These are phyloP conservation scores for Enteromius afrohamiltoni DNA, from an alignment of 2,797 vertebrate species.

Conservation along the genomic window DNA sequence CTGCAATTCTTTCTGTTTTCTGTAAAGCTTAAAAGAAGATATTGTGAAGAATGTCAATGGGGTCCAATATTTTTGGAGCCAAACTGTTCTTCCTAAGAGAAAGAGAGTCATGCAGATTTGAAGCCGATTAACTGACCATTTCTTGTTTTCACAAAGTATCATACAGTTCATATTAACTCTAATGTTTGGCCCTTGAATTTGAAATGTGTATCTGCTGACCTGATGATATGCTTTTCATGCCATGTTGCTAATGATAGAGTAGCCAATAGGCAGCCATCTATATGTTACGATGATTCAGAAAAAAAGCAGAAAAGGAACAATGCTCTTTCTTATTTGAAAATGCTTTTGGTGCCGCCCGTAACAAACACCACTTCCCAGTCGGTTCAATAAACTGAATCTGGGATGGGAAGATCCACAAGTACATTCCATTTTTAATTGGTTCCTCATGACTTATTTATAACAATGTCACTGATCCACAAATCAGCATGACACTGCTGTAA, in stretches of 20 bases:
- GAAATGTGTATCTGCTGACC: constrained; percentile 13
- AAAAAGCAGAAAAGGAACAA: constrained; percentile 40
- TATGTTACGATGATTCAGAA: constrained; percentile 9
- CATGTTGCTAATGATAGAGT: constrained; percentile 36
- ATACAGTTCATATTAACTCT: neutral
- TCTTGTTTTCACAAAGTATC: neutral
- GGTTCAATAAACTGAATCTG: constrained; percentile 46
- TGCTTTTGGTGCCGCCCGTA: constrained; percentile 28
- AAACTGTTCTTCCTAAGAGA: neutral
- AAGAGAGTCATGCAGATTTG: neutral
- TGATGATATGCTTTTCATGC: neutral
- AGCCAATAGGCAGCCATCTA: constrained; percentile 38
- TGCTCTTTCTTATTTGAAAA: constrained; percentile 39
- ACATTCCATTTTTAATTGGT: constrained; percentile 64
- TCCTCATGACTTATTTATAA: constrained; percentile 66
- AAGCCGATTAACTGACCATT: neutral
- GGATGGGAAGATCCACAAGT: constrained; percentile 50
- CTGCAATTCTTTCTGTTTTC: neutral
- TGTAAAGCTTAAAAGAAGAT: neutral
- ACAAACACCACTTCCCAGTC: constrained; percentile 34
- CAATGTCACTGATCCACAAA: constrained; percentile 61
- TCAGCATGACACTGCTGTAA: constrained; percentile 52
- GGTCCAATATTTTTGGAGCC: neutral
- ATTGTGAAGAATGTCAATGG: neutral
- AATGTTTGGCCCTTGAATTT: neutral